Base-by-base conservation (phyloP, 2,888 invertebrate species). In the Sarcophaga subvicina region DNA sequence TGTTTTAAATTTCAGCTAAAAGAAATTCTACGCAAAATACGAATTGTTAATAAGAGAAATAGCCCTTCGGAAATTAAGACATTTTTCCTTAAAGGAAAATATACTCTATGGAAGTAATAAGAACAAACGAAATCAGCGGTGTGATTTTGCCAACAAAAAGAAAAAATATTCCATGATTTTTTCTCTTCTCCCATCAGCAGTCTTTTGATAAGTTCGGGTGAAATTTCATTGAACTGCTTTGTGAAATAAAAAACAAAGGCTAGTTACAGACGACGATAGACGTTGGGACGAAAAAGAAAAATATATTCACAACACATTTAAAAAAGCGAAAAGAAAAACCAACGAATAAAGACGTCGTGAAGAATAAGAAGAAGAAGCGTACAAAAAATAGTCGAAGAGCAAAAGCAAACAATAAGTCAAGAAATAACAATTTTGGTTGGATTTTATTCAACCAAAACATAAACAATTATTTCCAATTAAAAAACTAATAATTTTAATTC, bases 221-320 rank as follows among this genome's bases (percentile, higher is more conserved):
- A 91, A 92, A 91, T 91, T 91, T 91, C 91, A 91, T 91, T 91
- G 91, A 91, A 91, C 91, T 91, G 91, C 91, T 83, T 85, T 85
- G 54, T 54, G 60, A 85, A 77, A 67, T 66, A 90, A 91, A 91
- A 91, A 90, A 91, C 90, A 92, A 91, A 89, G 90, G 86, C 83
- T 88, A 90, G 89, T 88, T 86, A 88, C 85, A 88, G 88, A 88
- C 89, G 89, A 79, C 89, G 89, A 79, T 77, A 81, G 79, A 85
- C 75, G 79, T 87, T 85, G 75, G 72, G 80, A 83, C 83, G 83
- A 85, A 83, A 86, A 87, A 85, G 82, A 85, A 81, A 78, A 80
- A 83, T 86, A 87, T 84, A 83, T 54, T 54, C 60, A 87, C 84
- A 73, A 84, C 49, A 80, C 72, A 79, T 75, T 37, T 69, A 82